These are phyloP conservation scores for Myrmophylax atrothorax DNA, from an alignment of 2,113 vertebrate genomes.

Conservation along the genomic window DNA sequence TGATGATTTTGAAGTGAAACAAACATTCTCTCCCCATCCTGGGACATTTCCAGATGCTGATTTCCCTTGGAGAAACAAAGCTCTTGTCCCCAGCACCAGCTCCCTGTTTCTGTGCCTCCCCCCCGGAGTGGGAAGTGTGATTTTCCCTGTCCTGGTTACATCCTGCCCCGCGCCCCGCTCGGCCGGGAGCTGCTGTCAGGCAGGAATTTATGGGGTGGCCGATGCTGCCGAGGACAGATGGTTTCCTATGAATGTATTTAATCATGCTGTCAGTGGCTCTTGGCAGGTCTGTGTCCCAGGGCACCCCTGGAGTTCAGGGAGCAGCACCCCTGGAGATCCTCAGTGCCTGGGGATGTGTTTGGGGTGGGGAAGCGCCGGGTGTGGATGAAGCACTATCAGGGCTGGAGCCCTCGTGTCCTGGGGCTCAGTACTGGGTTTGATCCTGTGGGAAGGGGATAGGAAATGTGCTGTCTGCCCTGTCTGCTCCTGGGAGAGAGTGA, in stretches of 20 bases:
- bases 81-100: not conserved
- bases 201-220: not conserved
- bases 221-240: not conserved
- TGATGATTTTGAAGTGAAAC: not conserved
- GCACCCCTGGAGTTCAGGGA: not conserved
- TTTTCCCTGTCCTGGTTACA: not conserved
- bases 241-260: not conserved
- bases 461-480: not conserved
- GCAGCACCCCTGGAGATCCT: not conserved
- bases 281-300: not conserved
- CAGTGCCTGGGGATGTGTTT: not conserved
- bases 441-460: not conserved
- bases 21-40: not conserved
- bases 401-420: not conserved
- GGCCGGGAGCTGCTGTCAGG: not conserved
- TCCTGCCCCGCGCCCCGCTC: accelerated
- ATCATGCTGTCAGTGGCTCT: not conserved
- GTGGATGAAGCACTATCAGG: not conserved
- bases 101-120: not conserved
- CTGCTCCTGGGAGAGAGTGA: not conserved
- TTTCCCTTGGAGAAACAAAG: not conserved
- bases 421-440: not conserved
- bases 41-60: not conserved
- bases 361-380: not conserved
- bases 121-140: not conserved